phyloP scores from a whole-genome alignment of 2,113 vertebrate genomes.

The Riparia riparia region DNA sequence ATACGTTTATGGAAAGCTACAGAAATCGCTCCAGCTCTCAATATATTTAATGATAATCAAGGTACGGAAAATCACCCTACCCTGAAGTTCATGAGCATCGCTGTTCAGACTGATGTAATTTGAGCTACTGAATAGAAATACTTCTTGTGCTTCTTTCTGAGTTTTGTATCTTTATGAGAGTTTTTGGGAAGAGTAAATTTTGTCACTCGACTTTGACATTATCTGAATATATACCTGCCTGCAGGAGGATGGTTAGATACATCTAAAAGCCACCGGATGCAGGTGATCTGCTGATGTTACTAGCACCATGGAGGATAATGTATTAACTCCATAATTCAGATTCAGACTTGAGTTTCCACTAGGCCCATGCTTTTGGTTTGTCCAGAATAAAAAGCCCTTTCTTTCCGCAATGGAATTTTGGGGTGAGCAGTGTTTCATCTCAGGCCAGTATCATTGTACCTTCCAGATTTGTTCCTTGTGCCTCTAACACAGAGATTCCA shows the following conservation, averaged over 20 bases:
- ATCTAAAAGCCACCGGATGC: neutral
- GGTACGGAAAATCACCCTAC: slow-evolving; percentile 71
- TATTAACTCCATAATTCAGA: neutral
- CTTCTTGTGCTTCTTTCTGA: neutral
- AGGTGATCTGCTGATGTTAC: neutral
- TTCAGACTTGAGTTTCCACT: neutral
- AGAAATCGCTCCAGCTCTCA: slow-evolving; percentile 86
- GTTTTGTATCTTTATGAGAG: neutral
- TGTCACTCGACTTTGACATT: neutral
- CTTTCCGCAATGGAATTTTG: neutral
- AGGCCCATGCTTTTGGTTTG: neutral
- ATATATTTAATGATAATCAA: slow-evolving; percentile 90
- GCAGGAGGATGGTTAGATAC: neutral
- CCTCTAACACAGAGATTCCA: neutral
- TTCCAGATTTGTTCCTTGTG: neutral
- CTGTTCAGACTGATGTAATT: neutral
- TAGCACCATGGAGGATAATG: neutral
- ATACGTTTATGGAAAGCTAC: slow-evolving; percentile 92
- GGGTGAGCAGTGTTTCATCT: neutral
- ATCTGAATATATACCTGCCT: neutral
- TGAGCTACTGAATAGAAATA: neutral
- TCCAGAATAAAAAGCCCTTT: neutral
- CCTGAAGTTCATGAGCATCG: neutral
- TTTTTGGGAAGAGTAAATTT: neutral
- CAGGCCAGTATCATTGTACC: neutral